A percentile compares a stretch with the other conserved stretches of the same genome.
Evolutionary conservation across 1,140 invertebrate species (phyloP).

Genomic region (Brachionus plicatilis): DNA sequence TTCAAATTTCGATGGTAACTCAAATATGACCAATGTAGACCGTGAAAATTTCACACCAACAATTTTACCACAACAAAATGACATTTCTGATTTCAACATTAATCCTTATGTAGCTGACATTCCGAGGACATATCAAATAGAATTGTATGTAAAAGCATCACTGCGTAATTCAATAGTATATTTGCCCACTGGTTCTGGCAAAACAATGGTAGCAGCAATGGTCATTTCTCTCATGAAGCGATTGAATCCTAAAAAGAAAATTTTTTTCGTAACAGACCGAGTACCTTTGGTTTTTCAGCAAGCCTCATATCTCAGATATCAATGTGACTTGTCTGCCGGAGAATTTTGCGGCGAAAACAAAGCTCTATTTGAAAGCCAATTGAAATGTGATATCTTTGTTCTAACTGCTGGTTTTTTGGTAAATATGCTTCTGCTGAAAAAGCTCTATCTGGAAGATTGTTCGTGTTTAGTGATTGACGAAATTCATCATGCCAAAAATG

Average conservation of each 20-base stretch:
- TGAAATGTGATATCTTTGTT: background rate
- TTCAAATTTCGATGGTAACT: background rate
- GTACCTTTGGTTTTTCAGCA: constrained; percentile 52
- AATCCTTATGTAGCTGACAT: constrained; percentile 34
- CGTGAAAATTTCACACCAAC: background rate
- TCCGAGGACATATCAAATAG: constrained; percentile 48
- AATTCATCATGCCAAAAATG: background rate
- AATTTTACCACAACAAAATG: background rate
- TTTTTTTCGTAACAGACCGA: constrained; percentile 51
- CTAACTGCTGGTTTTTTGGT: background rate
- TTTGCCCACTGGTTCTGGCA: constrained; percentile 53
- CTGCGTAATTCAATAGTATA: constrained; percentile 46
- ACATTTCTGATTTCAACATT: background rate
- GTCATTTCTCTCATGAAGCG: constrained; percentile 47
- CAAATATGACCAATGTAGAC: background rate
- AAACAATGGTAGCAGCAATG: constrained; percentile 49
- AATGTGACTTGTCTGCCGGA: background rate
- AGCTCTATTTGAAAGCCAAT: background rate
- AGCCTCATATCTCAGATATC: constrained; percentile 44
- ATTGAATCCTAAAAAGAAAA: constrained; percentile 46
- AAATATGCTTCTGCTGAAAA: background rate
- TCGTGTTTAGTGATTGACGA: background rate
- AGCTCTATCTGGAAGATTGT: constrained; percentile 4
- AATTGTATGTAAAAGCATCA: constrained; percentile 47
- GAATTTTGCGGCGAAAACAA: constrained; percentile 11